phyloP scores from a whole-genome alignment of 35 echinoderm and acorn worm species.

The Holothuria glaberrima region DNA sequence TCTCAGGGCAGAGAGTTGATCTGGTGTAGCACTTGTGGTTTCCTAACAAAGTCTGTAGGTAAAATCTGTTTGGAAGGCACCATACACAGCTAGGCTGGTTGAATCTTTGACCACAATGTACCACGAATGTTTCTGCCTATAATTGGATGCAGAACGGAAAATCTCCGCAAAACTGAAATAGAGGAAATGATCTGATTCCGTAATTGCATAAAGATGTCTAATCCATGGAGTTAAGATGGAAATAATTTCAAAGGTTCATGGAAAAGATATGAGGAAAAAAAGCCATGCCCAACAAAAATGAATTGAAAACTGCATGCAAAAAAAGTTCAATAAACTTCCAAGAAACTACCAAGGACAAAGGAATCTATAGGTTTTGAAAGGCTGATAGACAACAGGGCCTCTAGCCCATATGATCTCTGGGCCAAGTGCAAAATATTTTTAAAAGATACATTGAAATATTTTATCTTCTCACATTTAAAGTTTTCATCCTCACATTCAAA shows the following conservation, averaged over 20 bases:
- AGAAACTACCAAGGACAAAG: too few species aligned
- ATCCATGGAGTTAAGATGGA: neutral
- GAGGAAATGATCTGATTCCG: neutral
- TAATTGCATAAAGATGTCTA: conserved; percentile 15
- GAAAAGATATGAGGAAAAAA: neutral
- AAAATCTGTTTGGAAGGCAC: neutral
- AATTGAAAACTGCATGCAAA: neutral
- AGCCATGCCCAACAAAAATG: neutral
- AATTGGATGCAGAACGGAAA: conserved; percentile 23
- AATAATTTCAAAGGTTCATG: neutral
- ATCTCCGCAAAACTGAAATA: neutral
- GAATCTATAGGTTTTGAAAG: too few species aligned
- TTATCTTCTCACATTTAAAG: too few species aligned
- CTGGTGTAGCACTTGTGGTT: neutral
- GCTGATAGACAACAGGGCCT: too few species aligned
- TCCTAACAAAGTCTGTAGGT: conserved; percentile 7
- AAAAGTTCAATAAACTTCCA: too few species aligned
- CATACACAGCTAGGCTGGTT: neutral
- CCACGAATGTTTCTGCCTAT: neutral
- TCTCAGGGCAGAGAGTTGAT: neutral
- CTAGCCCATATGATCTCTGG: too few species aligned
- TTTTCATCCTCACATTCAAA: too few species aligned
- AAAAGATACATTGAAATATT: too few species aligned
- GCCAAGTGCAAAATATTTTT: too few species aligned
- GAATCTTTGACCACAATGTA: neutral